Base-by-base conservation (phyloP, 1,140 invertebrate genomes). In the Drosophila sucinea region DNA sequence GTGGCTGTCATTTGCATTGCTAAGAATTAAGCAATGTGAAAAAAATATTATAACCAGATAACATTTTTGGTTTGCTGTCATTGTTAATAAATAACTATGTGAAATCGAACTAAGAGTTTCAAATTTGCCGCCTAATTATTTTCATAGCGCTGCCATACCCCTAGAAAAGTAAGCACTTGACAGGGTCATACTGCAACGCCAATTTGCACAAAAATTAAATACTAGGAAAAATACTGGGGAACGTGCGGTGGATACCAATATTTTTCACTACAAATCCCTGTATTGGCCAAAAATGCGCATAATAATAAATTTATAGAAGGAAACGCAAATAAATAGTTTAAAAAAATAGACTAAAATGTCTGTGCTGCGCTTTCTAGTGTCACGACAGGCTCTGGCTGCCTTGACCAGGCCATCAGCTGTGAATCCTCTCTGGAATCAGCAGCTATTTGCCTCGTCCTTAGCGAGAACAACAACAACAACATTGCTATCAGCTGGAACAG, bases 331-430 rank as follows among this genome's bases (percentile, higher is more conserved):
- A 67, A 67, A 60, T 29, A 44, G 2, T 8, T n/a, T 41, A 60
- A 71, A 17, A 68, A 56, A 32, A 33, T 38, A 60, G 35, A 10
- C 11, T 5, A 77, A 67, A 62, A 87, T 87, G 84, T 87, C 84
- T 47, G 70, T 89, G 25, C 30, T 87, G 67, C 80, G 84, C 33
- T 87, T 89, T 44, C 55, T 84, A 25, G 55, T 84, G 56, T 89
- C 84, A 17, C 80, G 80, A 35, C 84, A 89, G 80, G 77, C 80
- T 3, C 57, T 89, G 38, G 65, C 84, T 5, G 61, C 68, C 33
- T 10, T 87, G n/a, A 23, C 69, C 27, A 73, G 68, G 35, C 72
- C 73, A 17, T 23, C 63, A 8, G 10, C 56, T 25, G 10, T 74
- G n/a, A 70, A 70, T 6, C 41, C 64, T n/a, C n/a, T 70, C 0